Base-by-base conservation (phyloP, 2,797 vertebrate species). In the Aselliscus stoliczkanus region DNA sequence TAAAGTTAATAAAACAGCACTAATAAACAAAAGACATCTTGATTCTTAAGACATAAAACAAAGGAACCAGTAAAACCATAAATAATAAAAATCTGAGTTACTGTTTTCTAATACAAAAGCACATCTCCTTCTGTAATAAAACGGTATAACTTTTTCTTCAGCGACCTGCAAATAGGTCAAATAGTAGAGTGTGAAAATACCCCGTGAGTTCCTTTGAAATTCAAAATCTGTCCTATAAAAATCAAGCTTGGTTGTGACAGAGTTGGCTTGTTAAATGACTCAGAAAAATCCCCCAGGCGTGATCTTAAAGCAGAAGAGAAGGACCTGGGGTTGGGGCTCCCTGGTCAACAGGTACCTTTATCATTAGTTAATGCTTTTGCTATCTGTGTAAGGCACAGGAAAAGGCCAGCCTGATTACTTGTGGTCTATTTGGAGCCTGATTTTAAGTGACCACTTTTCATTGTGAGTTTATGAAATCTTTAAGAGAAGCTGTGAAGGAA, bases 371-470 rank as follows among this genome's bases (percentile, higher is more conserved):
- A 77, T n/a, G 50, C 0, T 76, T 25, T 73, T 90, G 76, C 14
- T 92, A 23, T 52, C 72, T 56, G n/a, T n/a, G 6, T 65, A 94
- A 23, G 25, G 29, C 42, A 47, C 23, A 54, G 62, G 47, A 47
- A 93, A 90, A 96, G 42, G 29, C 67, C 54, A 85, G 58, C 37
- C 27, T 79, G 75, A 94, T 93, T 77, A 65, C 62, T n/a, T 93
- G 31, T 18, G 52, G 54, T 83, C 20, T 7, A 23, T 64, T 87
- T 64, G 56, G 47, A 96, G 60, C 89, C 80, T 90, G 91, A 92
- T 94, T 93, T 96, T 91, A 95, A 95, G 62, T 96, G 72, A 87
- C 42, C 72, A 81, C 64, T 96, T 97, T 97, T 96, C 94, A 79
- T 67, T 89, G 89, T 27, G 29, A 97, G 73, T 89, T 83, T 95